A percentile compares a stretch with the other conserved stretches of the same genome.
Evolutionary conservation across 2,113 vertebrate species (phyloP).

Genomic region (Neotoma lepida): DNA sequence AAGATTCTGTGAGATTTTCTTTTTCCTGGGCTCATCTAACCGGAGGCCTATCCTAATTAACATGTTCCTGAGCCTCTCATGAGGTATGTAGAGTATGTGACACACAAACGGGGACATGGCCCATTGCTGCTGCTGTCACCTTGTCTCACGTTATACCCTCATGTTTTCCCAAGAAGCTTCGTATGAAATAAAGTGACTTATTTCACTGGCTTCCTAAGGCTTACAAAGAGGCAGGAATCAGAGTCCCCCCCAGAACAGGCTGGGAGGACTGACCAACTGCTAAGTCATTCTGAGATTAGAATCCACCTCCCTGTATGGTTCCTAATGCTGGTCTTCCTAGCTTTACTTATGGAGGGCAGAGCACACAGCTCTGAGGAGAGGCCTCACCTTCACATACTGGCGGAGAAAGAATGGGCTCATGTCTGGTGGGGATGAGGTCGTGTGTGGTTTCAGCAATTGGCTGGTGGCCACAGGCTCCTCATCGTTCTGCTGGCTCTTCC

Average conservation of each 20-base stretch:
- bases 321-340: not conserved
- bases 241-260: not conserved
- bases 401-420: constrained; percentile 99
- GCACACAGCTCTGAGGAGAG: not conserved
- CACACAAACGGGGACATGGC: not conserved
- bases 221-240: not conserved
- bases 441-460: constrained; percentile 97
- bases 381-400: constrained; percentile 97
- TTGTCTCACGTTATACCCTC: not conserved
- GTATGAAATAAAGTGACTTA: not conserved
- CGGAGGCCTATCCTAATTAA: not conserved
- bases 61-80: not conserved
- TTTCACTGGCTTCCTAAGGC: not conserved
- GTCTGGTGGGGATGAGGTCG: constrained; percentile 95
- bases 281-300: not conserved
- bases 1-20: not conserved
- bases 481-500: constrained; percentile 97
- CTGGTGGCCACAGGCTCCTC: constrained; percentile 94
- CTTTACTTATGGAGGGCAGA: not conserved
- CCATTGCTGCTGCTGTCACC: not conserved
- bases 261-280: not conserved
- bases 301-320: not conserved
- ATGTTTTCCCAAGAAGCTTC: not conserved
- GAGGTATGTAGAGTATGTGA: not conserved
- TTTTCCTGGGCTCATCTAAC: not conserved